Evolutionary conservation across 2,888 invertebrate genomes (phyloP), one percentile per base, ranked within the genome.

Genomic region (Candidula unifasciata): DNA sequence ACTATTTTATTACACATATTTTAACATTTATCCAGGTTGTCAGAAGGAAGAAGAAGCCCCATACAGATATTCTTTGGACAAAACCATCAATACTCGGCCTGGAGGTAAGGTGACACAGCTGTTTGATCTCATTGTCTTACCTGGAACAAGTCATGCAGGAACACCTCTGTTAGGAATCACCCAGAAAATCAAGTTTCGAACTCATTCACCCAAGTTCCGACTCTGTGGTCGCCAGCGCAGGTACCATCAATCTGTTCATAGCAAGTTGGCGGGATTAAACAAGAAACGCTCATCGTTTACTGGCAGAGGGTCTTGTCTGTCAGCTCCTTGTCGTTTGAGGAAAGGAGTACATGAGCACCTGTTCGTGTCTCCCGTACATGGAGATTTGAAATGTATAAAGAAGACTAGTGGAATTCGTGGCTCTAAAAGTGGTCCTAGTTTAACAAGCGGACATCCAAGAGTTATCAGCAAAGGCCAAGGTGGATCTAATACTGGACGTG

Each of bases 111-210:
- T 68, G 69, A n/a, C 35, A 37, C 69, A 21, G 6, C 24, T 21
- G 35, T 73, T 73, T 33, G n/a, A 73, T 73, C 1, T 44, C 35
- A 73, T 73, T 73, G 73, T 73, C 44, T 44, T 73, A 13, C 73
- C 73, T 52, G 52, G 73, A 44, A n/a, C 44, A 6, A 27, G 16
- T n/a, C 2, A 44, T n/a, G 21, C 24, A n/a, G 73, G 44, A 16
- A 73, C 44, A n/a, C 73, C 73, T 6, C 44, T 73, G 1, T 44
- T 73, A n/a, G 73, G 44, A 10, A 10, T 60, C 3, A 3, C 24
- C 13, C 37, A 27, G 3, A 71, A 10, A 3, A 37, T 24, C 2
- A 3, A 21, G n/a, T 18, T 44, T 33, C n/a, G 1, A 3, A 44
- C 1, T n/a, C 1, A 13, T 6, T 21, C 13, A 3, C n/a, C n/a